Percentiles rank a stretch among this genome's conserved stretches.
Evolutionary conservation across 2,888 invertebrate genomes (phyloP).

Genomic region (Lucinisca nassula): DNA sequence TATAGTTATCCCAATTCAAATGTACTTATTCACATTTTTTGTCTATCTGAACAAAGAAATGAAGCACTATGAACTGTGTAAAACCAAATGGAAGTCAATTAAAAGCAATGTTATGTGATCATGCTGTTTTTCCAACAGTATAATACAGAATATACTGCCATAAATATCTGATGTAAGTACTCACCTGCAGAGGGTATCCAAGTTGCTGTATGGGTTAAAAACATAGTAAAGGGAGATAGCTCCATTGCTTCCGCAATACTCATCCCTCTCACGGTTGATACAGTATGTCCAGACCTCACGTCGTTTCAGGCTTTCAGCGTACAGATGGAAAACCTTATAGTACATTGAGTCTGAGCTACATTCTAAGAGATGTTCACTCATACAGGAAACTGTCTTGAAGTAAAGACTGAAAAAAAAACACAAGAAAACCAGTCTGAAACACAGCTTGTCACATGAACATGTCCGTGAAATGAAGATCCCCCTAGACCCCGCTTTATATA

Average conservation of each 20-base stretch:
- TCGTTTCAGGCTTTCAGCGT: slow-evolving; percentile 4
- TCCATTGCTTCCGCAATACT: slow-evolving; percentile 49
- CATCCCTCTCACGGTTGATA: slow-evolving; percentile 24
- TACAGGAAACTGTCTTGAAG: slow-evolving; percentile 36
- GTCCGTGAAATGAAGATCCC: too few relatives aligned
- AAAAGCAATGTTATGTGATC: too few relatives aligned
- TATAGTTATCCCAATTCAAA: too few relatives aligned
- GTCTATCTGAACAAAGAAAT: too few relatives aligned
- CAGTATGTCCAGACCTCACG: slow-evolving; percentile 39
- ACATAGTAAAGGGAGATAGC: slow-evolving; percentile 12
- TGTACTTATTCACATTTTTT: too few relatives aligned
- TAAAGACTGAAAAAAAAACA: slow-evolving; percentile 27
- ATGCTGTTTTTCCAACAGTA: too few relatives aligned
- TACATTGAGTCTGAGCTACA: slow-evolving; percentile 24
- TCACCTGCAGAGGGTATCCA: slow-evolving; percentile 39
- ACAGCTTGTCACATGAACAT: too few relatives aligned
- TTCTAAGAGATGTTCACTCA: slow-evolving; percentile 18
- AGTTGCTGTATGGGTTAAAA: slow-evolving; percentile 26
- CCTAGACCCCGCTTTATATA: too few relatives aligned
- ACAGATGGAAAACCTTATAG: background rate
- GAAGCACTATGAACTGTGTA: too few relatives aligned
- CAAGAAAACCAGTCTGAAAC: background rate
- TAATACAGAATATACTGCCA: too few relatives aligned
- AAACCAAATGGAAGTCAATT: too few relatives aligned
- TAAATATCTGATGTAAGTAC: too few relatives aligned